Conservation (phyloP, 2,888 invertebrate genomes). For the Cerastis leucographa region DNA sequence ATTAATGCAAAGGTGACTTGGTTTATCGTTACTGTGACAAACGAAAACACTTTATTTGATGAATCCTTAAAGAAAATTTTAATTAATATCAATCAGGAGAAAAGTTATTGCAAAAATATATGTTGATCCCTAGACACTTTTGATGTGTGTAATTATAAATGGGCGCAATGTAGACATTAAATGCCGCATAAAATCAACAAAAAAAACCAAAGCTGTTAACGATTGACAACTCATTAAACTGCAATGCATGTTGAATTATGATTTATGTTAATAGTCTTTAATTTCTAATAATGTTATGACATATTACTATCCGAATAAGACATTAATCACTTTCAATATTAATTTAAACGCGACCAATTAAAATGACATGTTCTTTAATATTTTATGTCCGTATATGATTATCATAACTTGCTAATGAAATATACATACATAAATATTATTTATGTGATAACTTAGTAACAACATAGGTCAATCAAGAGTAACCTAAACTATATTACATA, state of each 20-base stretch:
- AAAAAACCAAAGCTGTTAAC: constrained; percentile 13
- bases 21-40: no score
- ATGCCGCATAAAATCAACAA: background rate
- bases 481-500: no score
- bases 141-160: no score
- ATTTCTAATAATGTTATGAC: constrained; percentile 66
- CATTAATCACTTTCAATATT: constrained; percentile 64
- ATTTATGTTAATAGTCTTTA: constrained; percentile 56
- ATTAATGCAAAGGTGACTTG: no score
- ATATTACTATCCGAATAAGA: constrained; percentile 52
- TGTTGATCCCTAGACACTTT: no score
- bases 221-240: constrained; percentile 48
- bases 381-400: constrained; percentile 56
- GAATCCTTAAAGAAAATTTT: no score
- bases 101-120: no score
- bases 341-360: constrained; percentile 61
- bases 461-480: no score
- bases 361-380: constrained; percentile 51
- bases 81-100: no score
- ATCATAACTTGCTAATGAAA: constrained; percentile 45
- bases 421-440: background rate
- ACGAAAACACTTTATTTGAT: no score
- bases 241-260: constrained; percentile 35
- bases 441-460: background rate
- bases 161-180: background rate